phyloP scores from a whole-genome alignment of 1,140 invertebrate genomes.

The Brachionus rotundiformis region DNA sequence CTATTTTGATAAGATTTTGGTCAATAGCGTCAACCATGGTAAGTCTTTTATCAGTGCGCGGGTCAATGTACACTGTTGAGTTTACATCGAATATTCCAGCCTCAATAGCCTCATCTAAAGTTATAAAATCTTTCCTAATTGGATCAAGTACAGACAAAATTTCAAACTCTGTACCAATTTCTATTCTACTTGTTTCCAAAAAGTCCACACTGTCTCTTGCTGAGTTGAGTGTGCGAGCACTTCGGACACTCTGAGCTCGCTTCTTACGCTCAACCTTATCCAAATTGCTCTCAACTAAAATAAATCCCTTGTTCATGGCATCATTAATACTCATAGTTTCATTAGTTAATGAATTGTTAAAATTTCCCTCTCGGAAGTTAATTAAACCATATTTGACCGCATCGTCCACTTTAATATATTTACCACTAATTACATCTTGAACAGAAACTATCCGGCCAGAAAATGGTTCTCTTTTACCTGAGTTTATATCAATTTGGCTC shows the following conservation, averaged over 20 bases:
- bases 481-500: background rate
- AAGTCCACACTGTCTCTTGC: background rate
- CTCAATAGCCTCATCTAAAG: background rate
- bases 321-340: constrained; percentile 2
- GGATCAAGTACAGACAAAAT: constrained; percentile 38
- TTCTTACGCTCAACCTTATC: background rate
- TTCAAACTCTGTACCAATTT: background rate
- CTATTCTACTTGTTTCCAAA: background rate
- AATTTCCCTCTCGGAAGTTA: background rate
- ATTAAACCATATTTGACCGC: constrained; percentile 18
- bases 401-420: constrained; percentile 10
- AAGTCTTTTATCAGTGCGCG: background rate
- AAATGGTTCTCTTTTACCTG: constrained; percentile 5
- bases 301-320: background rate
- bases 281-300: constrained; percentile 30
- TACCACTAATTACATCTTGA: constrained; percentile 1
- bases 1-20: constrained; percentile 39
- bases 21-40: constrained; percentile 45
- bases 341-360: constrained; percentile 32
- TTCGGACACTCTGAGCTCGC: background rate
- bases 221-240: background rate
- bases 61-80: background rate
- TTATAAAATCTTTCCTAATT: background rate
- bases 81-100: constrained; percentile 20
- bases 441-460: constrained; percentile 29